Evolutionary conservation across 2,113 vertebrate species (phyloP).

Genomic region (Centropus unirufus): DNA sequence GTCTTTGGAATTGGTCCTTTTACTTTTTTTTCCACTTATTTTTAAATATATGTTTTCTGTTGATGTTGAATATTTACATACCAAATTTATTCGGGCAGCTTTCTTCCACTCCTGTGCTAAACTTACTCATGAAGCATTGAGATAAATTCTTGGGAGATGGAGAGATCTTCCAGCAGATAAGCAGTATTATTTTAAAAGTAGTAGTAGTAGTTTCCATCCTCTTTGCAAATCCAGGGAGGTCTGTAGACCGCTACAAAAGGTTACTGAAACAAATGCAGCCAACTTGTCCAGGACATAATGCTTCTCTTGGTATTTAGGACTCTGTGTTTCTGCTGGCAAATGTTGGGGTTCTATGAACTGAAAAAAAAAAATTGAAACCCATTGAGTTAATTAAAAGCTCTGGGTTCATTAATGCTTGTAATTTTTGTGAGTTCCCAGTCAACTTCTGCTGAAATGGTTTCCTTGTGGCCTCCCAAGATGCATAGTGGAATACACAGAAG

Average conservation of each 20-base stretch:
- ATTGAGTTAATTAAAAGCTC: neutral
- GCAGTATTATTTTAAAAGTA: neutral
- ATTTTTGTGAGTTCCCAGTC: neutral
- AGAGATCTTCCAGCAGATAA: neutral
- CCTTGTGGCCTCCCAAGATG: neutral
- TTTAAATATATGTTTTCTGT: neutral
- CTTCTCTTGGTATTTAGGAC: neutral
- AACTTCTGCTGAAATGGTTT: neutral
- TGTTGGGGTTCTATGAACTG: neutral
- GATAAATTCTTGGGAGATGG: neutral
- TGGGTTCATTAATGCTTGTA: neutral
- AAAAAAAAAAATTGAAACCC: neutral
- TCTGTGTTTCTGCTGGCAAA: neutral
- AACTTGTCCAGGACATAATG: neutral
- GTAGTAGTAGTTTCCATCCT: neutral
- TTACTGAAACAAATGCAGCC: neutral
- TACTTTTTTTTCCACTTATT: neutral
- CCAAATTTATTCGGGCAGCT: neutral
- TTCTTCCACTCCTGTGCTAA: neutral
- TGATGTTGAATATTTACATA: neutral
- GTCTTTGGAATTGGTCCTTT: neutral
- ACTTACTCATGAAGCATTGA: neutral
- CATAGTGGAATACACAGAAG: neutral
- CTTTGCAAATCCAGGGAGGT: neutral
- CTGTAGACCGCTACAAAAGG: neutral